These are phyloP conservation scores for Isotomurus palustris DNA, from an alignment of 2,888 invertebrate genomes.

Conservation along the genomic window DNA sequence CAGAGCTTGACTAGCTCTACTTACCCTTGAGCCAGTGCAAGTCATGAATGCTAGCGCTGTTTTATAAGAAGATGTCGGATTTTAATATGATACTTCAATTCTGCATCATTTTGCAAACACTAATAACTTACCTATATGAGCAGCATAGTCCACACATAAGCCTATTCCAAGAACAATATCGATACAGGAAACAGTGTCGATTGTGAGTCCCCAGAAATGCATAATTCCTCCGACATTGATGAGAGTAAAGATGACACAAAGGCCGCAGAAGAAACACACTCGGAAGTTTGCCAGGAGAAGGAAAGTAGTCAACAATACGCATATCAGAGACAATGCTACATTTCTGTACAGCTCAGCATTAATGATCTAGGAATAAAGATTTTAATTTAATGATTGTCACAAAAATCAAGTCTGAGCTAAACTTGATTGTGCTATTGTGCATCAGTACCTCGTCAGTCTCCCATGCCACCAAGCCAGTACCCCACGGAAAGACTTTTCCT, in stretches of 20 bases:
- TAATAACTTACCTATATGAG: constrained; percentile 62
- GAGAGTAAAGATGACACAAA: constrained; percentile 46
- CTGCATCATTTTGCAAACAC: background rate
- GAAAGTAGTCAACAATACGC: constrained; percentile 73
- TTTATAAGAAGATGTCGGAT: too few relatives aligned
- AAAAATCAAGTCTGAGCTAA: constrained; percentile 4
- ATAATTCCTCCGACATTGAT: constrained; percentile 69
- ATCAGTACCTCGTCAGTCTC: constrained; percentile 64
- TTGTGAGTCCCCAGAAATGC: constrained; percentile 75
- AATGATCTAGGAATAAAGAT: constrained; percentile 54
- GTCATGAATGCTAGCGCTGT: constrained; percentile 65
- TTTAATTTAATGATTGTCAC: background rate
- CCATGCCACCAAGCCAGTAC: constrained; percentile 68
- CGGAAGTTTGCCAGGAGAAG: constrained; percentile 69
- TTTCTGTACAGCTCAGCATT: constrained; percentile 70
- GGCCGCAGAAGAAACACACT: constrained; percentile 71
- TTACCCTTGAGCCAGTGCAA: constrained; percentile 52
- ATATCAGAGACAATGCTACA: constrained; percentile 65
- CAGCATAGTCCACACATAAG: constrained; percentile 76
- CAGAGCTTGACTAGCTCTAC: constrained; percentile 50
- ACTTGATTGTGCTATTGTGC: background rate
- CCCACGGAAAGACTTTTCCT: constrained; percentile 65
- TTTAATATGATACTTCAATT: background rate
- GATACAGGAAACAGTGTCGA: constrained; percentile 75
- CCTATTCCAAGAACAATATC: constrained; percentile 74